These are phyloP conservation scores for Drosophila watanabei DNA, from an alignment of 1,140 invertebrate genomes.

Conservation along the genomic window DNA sequence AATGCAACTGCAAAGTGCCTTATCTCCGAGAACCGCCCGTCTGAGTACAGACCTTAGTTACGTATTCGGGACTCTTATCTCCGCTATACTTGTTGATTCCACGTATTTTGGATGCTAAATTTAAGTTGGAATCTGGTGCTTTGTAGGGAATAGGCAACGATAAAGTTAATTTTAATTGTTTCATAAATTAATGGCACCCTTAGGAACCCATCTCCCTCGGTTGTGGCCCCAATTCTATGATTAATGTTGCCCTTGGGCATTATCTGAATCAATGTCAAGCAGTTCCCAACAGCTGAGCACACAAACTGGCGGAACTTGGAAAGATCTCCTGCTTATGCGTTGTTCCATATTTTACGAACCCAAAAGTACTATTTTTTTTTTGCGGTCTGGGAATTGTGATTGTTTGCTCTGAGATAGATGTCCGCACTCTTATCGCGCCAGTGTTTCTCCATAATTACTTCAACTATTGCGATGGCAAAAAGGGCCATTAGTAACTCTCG, in stretches of 20 bases:
- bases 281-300: slow-evolving; percentile 21
- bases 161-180: neutral
- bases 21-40: slow-evolving; percentile 6
- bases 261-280: slow-evolving; percentile 11
- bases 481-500: slow-evolving; percentile 5
- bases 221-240: slow-evolving; percentile 1
- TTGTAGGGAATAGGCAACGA: too few species aligned
- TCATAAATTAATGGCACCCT: neutral
- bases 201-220: neutral
- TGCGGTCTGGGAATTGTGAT: slow-evolving; percentile 9
- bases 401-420: slow-evolving; percentile 28
- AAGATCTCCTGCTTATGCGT: neutral
- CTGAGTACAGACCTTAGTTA: neutral
- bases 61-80: slow-evolving; percentile 5
- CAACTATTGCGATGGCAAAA: slow-evolving; percentile 4
- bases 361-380: neutral
- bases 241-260: slow-evolving; percentile 16
- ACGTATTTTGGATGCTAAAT: neutral
- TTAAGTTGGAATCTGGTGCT: neutral
- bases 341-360: slow-evolving; percentile 17
- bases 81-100: neutral
- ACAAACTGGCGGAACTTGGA: slow-evolving; percentile 10
- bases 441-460: slow-evolving; percentile 30
- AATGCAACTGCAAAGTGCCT: slow-evolving; percentile 7
- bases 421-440: slow-evolving; percentile 35